Evolutionary conservation across 2,113 vertebrate species (phyloP), one percentile per base, ranked within the genome.

Genomic region (Hoplias malabaricus): DNA sequence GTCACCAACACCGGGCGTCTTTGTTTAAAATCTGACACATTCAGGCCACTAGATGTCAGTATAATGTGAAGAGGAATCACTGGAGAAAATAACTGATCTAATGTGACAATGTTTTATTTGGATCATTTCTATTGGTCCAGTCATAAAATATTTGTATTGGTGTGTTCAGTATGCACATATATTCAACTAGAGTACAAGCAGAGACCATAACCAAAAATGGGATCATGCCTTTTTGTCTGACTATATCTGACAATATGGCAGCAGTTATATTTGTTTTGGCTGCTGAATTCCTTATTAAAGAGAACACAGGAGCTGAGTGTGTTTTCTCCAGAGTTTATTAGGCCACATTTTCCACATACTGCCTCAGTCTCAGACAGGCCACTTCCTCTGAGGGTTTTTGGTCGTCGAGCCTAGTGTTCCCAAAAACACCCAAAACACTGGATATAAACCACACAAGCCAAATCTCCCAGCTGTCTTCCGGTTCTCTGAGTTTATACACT

Each of bases 261-360:
- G 48, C 12, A 29, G 19, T 1, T 2, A 31, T 34, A 63, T 53
- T 65, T 74, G 21, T 36, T 50, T 65, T 53, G 48, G 43, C 1
- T 12, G 59, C 8, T 12, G 10, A 8, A 16, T 36, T 16, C 23
- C 16, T 14, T 38, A 50, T 21, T 25, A 23, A 68, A 68, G 4
- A 5, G 1, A 53, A 21, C 11, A 42, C 21, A 1, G n/a, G n/a
- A 6, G 33, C 2, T 0, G 11, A 66, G 73, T 66, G 46, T 29
- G 33, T 27, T 75, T 76, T 57, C 27, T 34, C 34, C 34, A 12
- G 66, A 56, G 48, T 34, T 70, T 71, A 70, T 78, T 71, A 53
- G 42, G 50, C 80, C 69, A 69, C 69, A 77, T 78, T 78, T 73
- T 73, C 61, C 61, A 73, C 36, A 72, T 70, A 46, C 69, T 68